phyloP scores from a whole-genome alignment of 1,140 invertebrate species.

The Odontomachus brunneus region DNA sequence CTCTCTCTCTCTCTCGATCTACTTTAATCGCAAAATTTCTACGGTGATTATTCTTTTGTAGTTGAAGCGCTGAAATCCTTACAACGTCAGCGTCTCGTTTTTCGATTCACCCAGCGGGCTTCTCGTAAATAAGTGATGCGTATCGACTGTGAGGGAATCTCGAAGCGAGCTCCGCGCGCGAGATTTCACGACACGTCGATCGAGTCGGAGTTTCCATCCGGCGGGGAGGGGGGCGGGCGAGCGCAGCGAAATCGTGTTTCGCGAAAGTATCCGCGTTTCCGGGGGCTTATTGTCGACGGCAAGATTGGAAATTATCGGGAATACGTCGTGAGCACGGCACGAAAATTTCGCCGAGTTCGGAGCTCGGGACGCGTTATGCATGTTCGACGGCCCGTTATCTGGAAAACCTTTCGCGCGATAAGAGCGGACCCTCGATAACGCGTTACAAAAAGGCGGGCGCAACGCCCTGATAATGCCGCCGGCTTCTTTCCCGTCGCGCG shows the following conservation, averaged over 20 bases:
- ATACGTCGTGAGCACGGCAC: slow-evolving; percentile 8
- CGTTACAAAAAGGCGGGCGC: slow-evolving; percentile 64
- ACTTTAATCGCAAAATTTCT: no score
- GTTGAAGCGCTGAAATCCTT: not conserved
- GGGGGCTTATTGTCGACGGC: not conserved
- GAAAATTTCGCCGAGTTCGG: slow-evolving; percentile 39
- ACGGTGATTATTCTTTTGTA: no score
- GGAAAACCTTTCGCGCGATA: slow-evolving; percentile 62
- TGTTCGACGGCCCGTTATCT: slow-evolving; percentile 56
- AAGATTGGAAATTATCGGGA: slow-evolving; percentile 25
- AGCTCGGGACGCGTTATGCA: not conserved
- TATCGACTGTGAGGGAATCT: not conserved
- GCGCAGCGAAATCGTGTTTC: not conserved
- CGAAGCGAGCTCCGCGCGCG: not conserved
- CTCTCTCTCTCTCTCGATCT: no score
- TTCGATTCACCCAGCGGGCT: not conserved
- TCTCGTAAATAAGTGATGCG: not conserved
- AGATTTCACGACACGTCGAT: not conserved
- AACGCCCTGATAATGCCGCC: slow-evolving; percentile 62
- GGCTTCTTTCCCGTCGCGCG: slow-evolving; percentile 48
- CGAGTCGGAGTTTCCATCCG: not conserved
- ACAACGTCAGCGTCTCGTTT: not conserved
- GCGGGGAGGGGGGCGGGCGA: not conserved
- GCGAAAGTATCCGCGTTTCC: not conserved
- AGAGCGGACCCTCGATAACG: slow-evolving; percentile 60